phyloP scores from a whole-genome alignment of 2,113 vertebrate species.

The Heterocephalus glaber region DNA sequence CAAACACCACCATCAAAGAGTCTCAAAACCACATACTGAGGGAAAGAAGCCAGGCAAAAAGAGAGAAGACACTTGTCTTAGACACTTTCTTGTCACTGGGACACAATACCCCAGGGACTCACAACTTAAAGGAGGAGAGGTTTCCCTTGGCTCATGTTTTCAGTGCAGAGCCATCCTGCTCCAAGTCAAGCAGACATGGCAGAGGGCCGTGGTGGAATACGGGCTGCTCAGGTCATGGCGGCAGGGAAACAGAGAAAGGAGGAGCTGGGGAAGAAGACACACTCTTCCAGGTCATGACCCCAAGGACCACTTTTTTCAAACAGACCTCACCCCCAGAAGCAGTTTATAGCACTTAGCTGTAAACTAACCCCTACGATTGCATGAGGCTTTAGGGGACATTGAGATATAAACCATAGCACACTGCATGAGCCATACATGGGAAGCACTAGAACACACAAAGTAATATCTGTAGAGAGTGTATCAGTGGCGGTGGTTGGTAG shows the following conservation, averaged over 20 bases:
- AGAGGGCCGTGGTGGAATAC: not conserved
- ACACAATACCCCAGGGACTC: not conserved
- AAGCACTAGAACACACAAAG: not conserved
- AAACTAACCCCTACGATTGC: not conserved
- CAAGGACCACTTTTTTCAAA: not conserved
- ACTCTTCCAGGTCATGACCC: not conserved
- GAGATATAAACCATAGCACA: not conserved
- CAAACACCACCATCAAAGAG: not conserved
- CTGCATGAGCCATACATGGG: not conserved
- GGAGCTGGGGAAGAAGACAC: not conserved
- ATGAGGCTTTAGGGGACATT: not conserved
- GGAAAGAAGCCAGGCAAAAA: not conserved
- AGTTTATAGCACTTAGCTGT: not conserved
- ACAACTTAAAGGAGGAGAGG: not conserved
- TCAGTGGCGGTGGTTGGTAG: not conserved
- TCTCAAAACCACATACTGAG: not conserved
- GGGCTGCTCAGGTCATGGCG: not conserved
- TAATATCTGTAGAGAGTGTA: not conserved
- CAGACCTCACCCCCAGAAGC: not conserved
- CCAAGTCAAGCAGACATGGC: not conserved
- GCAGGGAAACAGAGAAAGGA: not conserved
- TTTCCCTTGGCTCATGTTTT: not conserved
- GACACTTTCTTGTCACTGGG: not conserved
- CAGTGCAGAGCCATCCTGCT: not conserved
- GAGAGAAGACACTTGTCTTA: not conserved